Conservation (phyloP, 2,797 vertebrate genomes). For the Meriones psammophilus region DNA sequence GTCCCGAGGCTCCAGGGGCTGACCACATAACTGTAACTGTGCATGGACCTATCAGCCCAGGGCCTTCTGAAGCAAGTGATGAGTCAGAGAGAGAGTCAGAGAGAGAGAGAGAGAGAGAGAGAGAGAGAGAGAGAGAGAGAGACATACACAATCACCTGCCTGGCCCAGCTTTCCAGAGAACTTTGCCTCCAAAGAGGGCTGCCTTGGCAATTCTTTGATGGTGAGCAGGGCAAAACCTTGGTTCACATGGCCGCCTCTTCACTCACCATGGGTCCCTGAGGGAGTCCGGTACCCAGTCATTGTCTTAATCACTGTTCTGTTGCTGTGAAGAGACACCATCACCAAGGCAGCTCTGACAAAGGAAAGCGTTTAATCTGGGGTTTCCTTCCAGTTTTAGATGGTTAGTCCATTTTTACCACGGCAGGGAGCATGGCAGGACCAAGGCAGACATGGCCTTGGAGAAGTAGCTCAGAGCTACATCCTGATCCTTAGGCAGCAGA, state of each 20-base stretch:
- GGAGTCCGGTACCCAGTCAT: neutral
- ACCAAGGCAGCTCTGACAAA: neutral
- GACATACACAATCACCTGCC: neutral
- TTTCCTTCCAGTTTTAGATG: neutral
- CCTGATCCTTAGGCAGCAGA: neutral
- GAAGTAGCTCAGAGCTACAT: neutral
- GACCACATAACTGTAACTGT: no score
- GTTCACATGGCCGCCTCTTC: neutral
- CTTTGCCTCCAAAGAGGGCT: neutral
- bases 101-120: no score
- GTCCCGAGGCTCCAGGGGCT: rapidly evolving
- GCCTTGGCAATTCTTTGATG: neutral
- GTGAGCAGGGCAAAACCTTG: neutral
- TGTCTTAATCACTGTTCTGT: neutral
- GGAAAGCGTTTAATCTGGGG: neutral
- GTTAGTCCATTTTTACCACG: neutral
- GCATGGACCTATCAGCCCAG: neutral
- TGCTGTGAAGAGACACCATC: no score
- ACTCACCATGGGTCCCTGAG: neutral
- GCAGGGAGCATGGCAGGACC: neutral
- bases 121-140: no score
- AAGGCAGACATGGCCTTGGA: neutral
- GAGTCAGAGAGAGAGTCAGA: no score
- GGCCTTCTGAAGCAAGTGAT: neutral
- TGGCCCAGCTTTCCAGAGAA: neutral